Evolutionary conservation across 1,140 invertebrate species (phyloP).

Genomic region (Drosophila yakuba): DNA sequence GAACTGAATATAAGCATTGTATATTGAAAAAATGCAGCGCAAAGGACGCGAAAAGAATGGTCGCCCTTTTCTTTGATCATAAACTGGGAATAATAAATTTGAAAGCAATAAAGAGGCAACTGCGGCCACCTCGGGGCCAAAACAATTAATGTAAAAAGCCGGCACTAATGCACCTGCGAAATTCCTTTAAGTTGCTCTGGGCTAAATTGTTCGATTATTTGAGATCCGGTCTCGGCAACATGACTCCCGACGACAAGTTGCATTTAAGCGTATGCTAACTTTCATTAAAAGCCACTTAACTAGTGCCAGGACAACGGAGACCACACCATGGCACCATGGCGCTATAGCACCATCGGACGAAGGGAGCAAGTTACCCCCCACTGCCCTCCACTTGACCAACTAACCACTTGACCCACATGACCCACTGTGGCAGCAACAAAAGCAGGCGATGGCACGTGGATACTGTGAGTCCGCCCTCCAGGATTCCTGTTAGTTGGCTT

Average conservation of each 20-base stretch:
- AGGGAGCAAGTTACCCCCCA: too few relatives aligned
- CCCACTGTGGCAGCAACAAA: constrained; percentile 46
- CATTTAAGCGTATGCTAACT: constrained; percentile 80
- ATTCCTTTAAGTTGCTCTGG: constrained; percentile 17
- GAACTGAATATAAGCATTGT: constrained; percentile 37
- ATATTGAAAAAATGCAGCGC: constrained; percentile 32
- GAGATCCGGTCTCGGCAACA: constrained; percentile 34
- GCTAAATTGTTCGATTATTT: constrained; percentile 28
- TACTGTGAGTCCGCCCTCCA: constrained; percentile 18
- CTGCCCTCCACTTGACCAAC: not conserved
- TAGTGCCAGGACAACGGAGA: constrained; percentile 62
- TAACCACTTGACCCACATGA: constrained; percentile 62
- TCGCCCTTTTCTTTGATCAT: constrained; percentile 35
- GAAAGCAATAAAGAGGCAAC: not conserved
- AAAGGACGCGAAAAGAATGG: constrained; percentile 2
- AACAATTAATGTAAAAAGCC: constrained; percentile 1
- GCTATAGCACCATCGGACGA: constrained; percentile 8
- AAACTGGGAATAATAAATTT: constrained; percentile 15
- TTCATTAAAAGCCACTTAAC: constrained; percentile 82
- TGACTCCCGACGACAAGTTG: constrained; percentile 74
- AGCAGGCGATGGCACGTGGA: constrained; percentile 48
- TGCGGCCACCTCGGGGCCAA: not conserved
- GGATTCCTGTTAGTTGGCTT: constrained; percentile 44
- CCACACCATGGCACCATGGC: constrained; percentile 13
- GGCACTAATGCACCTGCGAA: constrained; percentile 3